Evolutionary conservation across 2,888 invertebrate genomes (phyloP), one percentile per base, ranked within the genome.

Genomic region (Andrena fulva): DNA sequence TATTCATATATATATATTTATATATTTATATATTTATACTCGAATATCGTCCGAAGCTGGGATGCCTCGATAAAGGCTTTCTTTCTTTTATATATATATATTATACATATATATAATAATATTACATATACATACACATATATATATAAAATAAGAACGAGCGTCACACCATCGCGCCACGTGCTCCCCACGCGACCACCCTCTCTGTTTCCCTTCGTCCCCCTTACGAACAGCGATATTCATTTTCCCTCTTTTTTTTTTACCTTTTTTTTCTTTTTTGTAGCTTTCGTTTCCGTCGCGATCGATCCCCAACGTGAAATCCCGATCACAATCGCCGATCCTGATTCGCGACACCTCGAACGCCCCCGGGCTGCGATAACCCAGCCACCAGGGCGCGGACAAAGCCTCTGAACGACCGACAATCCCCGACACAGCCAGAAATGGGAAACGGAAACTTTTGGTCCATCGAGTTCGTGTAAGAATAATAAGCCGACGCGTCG

Each of bases 401-500:
- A 6, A n/a, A 31, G 16, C 60, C 2, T 24, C 35, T 16, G 7
- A n/a, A 20, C 52, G 48, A 68, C 16, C 56, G 59, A 54, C 5
- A 12, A 48, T 59, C 64, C 42, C 77, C 77, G 74, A 77, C 82
- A 83, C 84, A 79, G 84, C 78, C 87, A 77, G 16, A 86, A 81
- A 64, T 24, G 75, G 66, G 66, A 84, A 82, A 85, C 75, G 67
- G 60, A 81, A 85, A 83, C 78, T 86, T 88, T 87, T 88, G 87
- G 87, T 88, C 84, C 82, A 81, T 83, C 80, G 80, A 75, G 74
- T 81, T 78, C 67, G 59, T 80, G 60, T 62, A 52, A 42, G 64
- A 56, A 64, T 67, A 72, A 27, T 54, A 80, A 59, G 20, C 64
- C 50, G 68, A 64, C 48, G 27, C 48, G 27, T 35, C 31, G 29